Evolutionary conservation across 2,888 invertebrate species (phyloP).

Genomic region (Galeopsomyia nigrocyanea): DNA sequence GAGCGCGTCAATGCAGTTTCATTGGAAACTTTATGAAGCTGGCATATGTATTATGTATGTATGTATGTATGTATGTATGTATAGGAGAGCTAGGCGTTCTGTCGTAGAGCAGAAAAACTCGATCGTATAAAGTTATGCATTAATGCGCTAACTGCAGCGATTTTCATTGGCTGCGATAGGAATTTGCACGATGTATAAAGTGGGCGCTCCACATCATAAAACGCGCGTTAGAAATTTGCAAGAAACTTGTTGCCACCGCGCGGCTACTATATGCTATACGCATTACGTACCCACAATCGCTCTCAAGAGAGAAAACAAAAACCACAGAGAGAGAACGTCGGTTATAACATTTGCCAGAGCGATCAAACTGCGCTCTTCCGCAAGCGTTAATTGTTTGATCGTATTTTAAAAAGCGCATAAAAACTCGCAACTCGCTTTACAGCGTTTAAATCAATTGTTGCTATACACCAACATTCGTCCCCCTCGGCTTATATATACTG

Average conservation of each 20-base stretch:
- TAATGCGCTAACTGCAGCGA: slow-evolving; percentile 41
- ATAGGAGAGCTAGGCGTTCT: neutral
- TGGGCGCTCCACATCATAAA: neutral
- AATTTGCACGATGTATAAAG: neutral
- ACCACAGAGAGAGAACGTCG: slow-evolving; percentile 11
- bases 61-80: no score
- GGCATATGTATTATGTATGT: no score
- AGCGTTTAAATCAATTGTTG: slow-evolving; percentile 36
- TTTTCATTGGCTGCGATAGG: slow-evolving; percentile 42
- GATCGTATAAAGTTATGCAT: slow-evolving; percentile 19
- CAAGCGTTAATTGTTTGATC: slow-evolving; percentile 47
- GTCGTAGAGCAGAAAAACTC: neutral
- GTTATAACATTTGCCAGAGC: no score
- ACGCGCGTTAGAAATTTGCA: slow-evolving; percentile 6
- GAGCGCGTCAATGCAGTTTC: neutral
- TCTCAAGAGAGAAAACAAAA: no score
- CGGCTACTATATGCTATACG: no score
- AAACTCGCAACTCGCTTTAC: slow-evolving; percentile 1
- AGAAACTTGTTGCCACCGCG: neutral
- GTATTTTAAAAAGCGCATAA: slow-evolving; percentile 46
- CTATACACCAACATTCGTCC: neutral
- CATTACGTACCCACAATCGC: no score
- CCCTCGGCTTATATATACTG: no score
- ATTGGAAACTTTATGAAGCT: neutral
- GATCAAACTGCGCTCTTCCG: slow-evolving; percentile 23